Base-by-base conservation (phyloP, 2,113 vertebrate genomes). In the Danionella cerebrum region DNA sequence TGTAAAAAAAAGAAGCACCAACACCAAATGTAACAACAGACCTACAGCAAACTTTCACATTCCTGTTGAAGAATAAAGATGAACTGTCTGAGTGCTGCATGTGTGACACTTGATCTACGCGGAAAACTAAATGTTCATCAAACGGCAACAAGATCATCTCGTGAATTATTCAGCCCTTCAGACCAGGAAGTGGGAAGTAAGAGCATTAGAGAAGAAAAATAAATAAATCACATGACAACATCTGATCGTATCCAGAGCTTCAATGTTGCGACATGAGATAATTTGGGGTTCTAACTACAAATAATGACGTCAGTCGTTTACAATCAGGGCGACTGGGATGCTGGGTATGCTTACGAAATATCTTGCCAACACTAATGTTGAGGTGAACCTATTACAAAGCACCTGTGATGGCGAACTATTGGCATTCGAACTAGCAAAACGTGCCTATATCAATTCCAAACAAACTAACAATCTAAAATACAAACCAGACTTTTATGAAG, bases 231-330 rank as follows among this genome's bases (percentile, higher is more conserved):
- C 62, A 60, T 74, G 66, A 59, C 52, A 60, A 44, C 54, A 70
- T 55, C 19, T 48, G 67, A 70, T 70, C 35, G 35, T 52, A 24
- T 58, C 66, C 52, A 70, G 36, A 27, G 47, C 12, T 14, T 52
- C 11, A 48, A 69, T 14, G 67, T 74, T 74, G 38, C 67, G 12
- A 39, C 67, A 74, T n/a, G n/a, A n/a, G 25, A 58, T 24, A 24
- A 6, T 12, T 18, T 68, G n/a, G n/a, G n/a, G n/a, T 25, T 5
- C 25, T 2, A 25, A 63, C 2, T 29, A 62, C 24, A 69, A 60
- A 52, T 21, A 33, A 59, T 19, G 13, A 19, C 21, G 41, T 12
- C 51, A 45, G n/a, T 27, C 21, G 18, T 58, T 41, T 2, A 25
- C 12, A 11, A 27, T 33, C 27, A 3, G 11, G 2, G 6, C 24